Percentiles rank a stretch among this genome's conserved stretches.
Evolutionary conservation across 2,888 invertebrate species (phyloP).

Genomic region (Acleris laterana): DNA sequence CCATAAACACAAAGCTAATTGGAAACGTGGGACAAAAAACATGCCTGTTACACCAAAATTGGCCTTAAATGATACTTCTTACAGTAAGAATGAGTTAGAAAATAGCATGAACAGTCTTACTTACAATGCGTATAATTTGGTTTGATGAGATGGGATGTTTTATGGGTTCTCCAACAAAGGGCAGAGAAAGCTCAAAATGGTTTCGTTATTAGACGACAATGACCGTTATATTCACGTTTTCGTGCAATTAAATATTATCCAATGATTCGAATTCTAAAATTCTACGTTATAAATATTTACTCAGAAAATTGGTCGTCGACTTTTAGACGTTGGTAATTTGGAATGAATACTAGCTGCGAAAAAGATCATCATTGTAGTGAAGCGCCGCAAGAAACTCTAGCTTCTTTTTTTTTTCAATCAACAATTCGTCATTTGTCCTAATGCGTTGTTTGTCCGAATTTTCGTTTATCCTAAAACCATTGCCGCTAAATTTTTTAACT

Average conservation of each 20-base stretch:
- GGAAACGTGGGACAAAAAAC: slow-evolving; percentile 56
- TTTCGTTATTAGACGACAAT: background rate
- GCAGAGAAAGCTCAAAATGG: background rate
- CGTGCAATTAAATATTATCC: background rate
- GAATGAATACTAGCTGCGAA: no score
- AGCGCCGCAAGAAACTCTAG: no score
- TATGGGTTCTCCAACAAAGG: slow-evolving; percentile 11
- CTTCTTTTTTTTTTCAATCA: no score
- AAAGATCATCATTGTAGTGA: no score
- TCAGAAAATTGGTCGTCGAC: no score
- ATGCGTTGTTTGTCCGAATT: no score
- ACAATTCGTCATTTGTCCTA: no score
- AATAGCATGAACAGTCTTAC: background rate
- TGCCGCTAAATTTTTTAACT: no score
- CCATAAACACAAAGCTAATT: slow-evolving; percentile 61
- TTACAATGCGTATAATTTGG: slow-evolving; percentile 13
- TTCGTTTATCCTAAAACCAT: no score
- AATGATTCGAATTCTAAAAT: no score
- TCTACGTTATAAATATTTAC: no score
- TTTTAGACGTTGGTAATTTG: no score
- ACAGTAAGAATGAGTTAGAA: background rate
- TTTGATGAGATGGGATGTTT: slow-evolving; percentile 8
- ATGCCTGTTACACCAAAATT: slow-evolving; percentile 18
- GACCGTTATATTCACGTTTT: background rate
- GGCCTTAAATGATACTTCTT: slow-evolving; percentile 7